Conservation (phyloP, 1,140 invertebrate species). For the Lanistes nyassanus region DNA sequence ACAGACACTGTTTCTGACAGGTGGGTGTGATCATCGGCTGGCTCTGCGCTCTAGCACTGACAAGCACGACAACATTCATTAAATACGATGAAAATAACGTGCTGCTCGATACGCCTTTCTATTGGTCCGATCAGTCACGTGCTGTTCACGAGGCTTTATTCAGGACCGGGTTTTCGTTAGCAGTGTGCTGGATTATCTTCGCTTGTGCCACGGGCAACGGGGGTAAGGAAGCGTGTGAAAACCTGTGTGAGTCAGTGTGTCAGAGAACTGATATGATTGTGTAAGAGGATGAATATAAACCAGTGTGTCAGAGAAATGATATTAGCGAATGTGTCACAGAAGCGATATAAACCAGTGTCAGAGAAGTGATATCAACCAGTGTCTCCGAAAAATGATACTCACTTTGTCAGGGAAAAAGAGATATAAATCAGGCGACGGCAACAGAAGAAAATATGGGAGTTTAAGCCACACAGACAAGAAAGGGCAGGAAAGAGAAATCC, state of each 20-base stretch:
- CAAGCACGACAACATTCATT: constrained; percentile 37
- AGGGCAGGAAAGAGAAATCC: no score
- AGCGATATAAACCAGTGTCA: no score
- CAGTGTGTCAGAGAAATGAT: no score
- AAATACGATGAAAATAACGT: constrained; percentile 31
- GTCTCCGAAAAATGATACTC: no score
- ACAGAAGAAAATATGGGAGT: no score
- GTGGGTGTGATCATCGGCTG: constrained; percentile 23
- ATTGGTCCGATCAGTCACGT: constrained; percentile 12
- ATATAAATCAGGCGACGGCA: no score
- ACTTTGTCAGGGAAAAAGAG: no score
- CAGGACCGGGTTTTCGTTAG: constrained; percentile 14
- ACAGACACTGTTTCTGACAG: constrained; percentile 30
- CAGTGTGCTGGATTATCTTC: constrained; percentile 39
- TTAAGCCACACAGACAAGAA: no score
- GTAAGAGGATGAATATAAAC: no score
- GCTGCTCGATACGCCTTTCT: constrained; percentile 15
- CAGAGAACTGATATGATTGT: background rate
- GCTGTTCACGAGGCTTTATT: constrained; percentile 9
- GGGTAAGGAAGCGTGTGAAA: constrained; percentile 19
- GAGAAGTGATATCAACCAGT: no score
- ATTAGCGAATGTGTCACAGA: no score
- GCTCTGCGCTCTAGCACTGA: constrained; percentile 26
- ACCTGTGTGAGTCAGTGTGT: background rate
- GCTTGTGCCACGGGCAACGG: constrained; percentile 44